phyloP scores from a whole-genome alignment of 2,113 vertebrate genomes.

The Lepus americanus region DNA sequence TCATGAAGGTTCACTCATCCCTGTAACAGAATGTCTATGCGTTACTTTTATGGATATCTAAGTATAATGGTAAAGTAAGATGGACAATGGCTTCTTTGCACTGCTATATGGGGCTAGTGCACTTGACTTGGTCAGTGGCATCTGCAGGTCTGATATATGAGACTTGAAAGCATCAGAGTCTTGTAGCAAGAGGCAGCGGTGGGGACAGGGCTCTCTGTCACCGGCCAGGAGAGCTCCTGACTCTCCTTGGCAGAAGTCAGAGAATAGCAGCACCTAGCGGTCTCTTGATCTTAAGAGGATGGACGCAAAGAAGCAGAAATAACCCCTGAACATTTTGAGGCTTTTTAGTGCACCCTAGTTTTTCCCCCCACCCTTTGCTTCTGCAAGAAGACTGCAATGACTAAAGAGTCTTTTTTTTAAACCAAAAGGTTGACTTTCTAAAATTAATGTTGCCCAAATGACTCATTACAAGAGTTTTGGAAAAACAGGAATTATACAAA shows the following conservation, averaged over 20 bases:
- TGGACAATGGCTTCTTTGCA: neutral
- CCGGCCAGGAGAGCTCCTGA: neutral
- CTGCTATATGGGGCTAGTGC: neutral
- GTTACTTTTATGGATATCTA: neutral
- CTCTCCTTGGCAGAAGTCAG: neutral
- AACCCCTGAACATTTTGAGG: neutral
- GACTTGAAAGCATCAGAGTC: neutral
- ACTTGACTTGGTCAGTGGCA: neutral
- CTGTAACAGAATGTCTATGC: neutral
- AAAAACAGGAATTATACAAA: slow-evolving; percentile 4
- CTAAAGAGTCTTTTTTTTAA: neutral
- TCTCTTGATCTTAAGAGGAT: neutral
- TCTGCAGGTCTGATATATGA: accelerated
- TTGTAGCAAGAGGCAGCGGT: neutral
- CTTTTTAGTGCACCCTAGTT: neutral
- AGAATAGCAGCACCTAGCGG: neutral
- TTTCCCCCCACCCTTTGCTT: neutral
- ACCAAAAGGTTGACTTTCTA: slow-evolving; percentile 31
- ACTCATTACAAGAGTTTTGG: slow-evolving; percentile 22
- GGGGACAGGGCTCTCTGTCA: neutral
- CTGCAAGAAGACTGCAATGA: neutral
- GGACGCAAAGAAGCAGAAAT: neutral
- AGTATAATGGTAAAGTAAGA: neutral
- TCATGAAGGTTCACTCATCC: neutral
- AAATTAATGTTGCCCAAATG: slow-evolving; percentile 47